A percentile compares a stretch with the other conserved stretches of the same genome.
Conservation (phyloP, 2,888 invertebrate species). For the Sisyra nigra region DNA sequence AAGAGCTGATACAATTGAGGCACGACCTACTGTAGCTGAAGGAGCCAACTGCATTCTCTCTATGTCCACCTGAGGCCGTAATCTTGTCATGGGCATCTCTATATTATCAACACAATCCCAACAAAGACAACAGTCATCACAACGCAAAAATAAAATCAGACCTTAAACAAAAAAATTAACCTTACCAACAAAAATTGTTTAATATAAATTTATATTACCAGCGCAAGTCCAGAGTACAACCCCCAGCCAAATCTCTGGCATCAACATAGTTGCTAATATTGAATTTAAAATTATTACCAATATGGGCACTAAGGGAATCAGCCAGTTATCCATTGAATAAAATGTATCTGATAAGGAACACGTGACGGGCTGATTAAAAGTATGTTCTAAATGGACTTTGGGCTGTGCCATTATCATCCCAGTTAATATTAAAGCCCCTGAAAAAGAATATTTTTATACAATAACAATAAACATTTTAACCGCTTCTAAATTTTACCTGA, state of each 20-base stretch:
- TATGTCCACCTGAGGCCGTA: conserved; percentile 7
- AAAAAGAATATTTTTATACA: conserved; percentile 15
- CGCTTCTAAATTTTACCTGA: conserved; percentile 16
- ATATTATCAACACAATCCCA: conserved; percentile 18
- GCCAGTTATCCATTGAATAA: conserved; percentile 2
- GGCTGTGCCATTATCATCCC: conserved; percentile 39
- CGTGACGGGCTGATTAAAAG: conserved; percentile 3
- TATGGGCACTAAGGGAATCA: conserved; percentile 28
- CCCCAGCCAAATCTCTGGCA: conserved; percentile 43
- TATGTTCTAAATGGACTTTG: conserved; percentile 14
- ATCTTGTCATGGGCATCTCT: neutral
- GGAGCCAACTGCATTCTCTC: conserved; percentile 30
- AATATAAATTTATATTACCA: conserved; percentile 25
- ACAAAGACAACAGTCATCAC: conserved; percentile 22
- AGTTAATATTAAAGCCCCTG: conserved; percentile 34
- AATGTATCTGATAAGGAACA: neutral
- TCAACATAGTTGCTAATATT: conserved; percentile 33
- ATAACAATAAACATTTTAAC: neutral
- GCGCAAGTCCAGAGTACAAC: conserved; percentile 40
- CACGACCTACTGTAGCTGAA: conserved; percentile 31
- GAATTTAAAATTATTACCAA: conserved; percentile 31
- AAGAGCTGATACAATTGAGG: conserved; percentile 20
- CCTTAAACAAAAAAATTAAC: conserved; percentile 17
- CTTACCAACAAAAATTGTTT: neutral
- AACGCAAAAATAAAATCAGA: conserved; percentile 23